Base-by-base conservation (phyloP, 1,140 invertebrate genomes). In the Drosophila kikkawai region DNA sequence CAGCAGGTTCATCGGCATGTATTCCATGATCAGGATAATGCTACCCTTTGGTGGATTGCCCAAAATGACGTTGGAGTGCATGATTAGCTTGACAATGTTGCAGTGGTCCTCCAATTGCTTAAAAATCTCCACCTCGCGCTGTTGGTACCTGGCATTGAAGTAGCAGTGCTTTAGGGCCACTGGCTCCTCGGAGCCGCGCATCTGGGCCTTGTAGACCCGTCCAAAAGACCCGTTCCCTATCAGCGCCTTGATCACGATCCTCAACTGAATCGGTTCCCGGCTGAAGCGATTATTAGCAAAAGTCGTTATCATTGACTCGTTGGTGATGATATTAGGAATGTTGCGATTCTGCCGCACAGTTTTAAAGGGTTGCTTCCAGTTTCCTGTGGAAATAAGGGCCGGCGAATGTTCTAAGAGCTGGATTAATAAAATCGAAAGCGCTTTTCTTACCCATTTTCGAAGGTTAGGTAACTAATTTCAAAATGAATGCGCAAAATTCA, bases 161-260 rank as follows among this genome's bases (percentile, higher is more conserved):
- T 44, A 37, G 26, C 61, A 64, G n/a, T 84, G 82, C 26, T 84
- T 84, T 0, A 85, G 37, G 11, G 82, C 82, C 51, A 84, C 68
- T 17, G 8, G 0, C 7, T 50, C 45, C 0, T 51, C 9, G 8
- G 26, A 58, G 11, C 39, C n/a, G 5, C 42, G 11, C 26, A 80
- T 8, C 4, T 22, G n/a, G 0, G 68, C 77, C 37, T 47, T 47
- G 26, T 85, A 84, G 1, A 84, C 82, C 0, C 45, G 50, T 0
- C 82, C 82, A 56, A 85, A 84, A 0, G 77, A 36, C 0, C 82
- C 82, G 5, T n/a, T 41, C 1, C 68, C 82, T 32, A 84, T 81
- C 17, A 45, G 42, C 0, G 47, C 47, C 3, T 32, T 58, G 3
- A 84, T 47, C 7, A 42, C 41, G 3, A 84, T 39, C 12, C 5